Conservation (phyloP, 64 coral and sea anemone species). For the Montipora cactus region DNA sequence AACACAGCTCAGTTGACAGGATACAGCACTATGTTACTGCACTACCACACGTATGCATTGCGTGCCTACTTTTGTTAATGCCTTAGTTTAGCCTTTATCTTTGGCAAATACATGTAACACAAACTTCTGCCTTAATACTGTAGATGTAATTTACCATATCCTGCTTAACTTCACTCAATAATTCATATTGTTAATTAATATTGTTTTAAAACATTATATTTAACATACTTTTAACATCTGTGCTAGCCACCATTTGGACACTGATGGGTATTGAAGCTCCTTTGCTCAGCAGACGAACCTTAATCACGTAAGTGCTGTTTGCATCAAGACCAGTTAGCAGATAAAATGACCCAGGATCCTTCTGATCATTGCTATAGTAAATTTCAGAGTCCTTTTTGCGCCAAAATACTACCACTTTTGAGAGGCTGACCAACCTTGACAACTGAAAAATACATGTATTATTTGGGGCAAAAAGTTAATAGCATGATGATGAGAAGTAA, state of each 20-base stretch:
- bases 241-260: constrained; percentile 22
- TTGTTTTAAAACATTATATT: too few species aligned
- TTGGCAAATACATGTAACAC: too few species aligned
- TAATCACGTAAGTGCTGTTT: constrained; percentile 77
- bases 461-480: neutral
- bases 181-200: too few species aligned
- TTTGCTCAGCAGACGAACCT: constrained; percentile 57
- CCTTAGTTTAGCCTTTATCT: too few species aligned
- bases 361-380: neutral
- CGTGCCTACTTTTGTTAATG: too few species aligned
- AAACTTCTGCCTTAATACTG: too few species aligned
- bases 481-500: neutral
- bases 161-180: too few species aligned
- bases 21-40: too few species aligned
- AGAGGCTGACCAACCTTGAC: neutral
- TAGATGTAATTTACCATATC: too few species aligned
- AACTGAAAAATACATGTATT: constrained; percentile 4
- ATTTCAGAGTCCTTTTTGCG: neutral
- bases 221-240: constrained; percentile 4
- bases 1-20: too few species aligned
- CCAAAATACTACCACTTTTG: constrained; percentile 14
- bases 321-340: constrained; percentile 47
- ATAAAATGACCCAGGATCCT: neutral
- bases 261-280: constrained; percentile 37
- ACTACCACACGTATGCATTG: too few species aligned